Evolutionary conservation across 2,888 invertebrate species (phyloP).

Genomic region (Sphaerophoria taeniata): DNA sequence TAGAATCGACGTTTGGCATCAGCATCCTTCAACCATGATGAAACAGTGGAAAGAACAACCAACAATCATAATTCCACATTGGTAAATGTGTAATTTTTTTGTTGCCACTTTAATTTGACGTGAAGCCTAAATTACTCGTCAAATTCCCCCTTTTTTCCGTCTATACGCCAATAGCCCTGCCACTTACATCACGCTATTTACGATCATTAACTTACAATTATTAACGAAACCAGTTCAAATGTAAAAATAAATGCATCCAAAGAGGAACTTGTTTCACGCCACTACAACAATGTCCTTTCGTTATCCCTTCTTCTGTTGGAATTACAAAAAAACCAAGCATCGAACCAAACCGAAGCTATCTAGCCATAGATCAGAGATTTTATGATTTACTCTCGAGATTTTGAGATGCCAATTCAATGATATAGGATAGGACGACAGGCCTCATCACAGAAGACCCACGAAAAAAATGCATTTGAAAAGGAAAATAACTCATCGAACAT

Average conservation of each 20-base stretch:
- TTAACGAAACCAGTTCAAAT: slow-evolving; percentile 54
- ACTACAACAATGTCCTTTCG: slow-evolving; percentile 21
- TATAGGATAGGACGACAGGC: slow-evolving; percentile 22
- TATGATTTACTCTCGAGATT: slow-evolving; percentile 69
- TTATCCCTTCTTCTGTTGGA: background rate
- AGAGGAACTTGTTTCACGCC: slow-evolving; percentile 47
- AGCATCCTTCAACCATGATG: slow-evolving; percentile 12
- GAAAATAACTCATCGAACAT: slow-evolving; percentile 22
- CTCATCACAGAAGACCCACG: slow-evolving; percentile 12
- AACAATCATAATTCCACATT: slow-evolving; percentile 67
- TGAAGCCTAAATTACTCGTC: slow-evolving; percentile 61
- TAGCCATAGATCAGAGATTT: slow-evolving; percentile 72
- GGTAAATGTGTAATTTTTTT: slow-evolving; percentile 54
- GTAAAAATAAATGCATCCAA: slow-evolving; percentile 29
- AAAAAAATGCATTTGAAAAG: slow-evolving; percentile 1
- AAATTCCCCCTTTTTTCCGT: slow-evolving; percentile 42
- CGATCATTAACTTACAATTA: slow-evolving; percentile 70
- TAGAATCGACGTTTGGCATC: slow-evolving; percentile 11
- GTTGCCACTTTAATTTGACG: slow-evolving; percentile 61
- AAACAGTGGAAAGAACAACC: background rate
- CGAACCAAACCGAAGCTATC: slow-evolving; percentile 46
- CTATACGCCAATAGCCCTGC: slow-evolving; percentile 28
- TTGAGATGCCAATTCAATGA: slow-evolving; percentile 60
- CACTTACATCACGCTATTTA: slow-evolving; percentile 67
- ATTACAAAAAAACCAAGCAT: slow-evolving; percentile 8